Percentiles rank a stretch among this genome's conserved stretches.
Conservation (phyloP, 2,888 invertebrate genomes). For the Neoitamus cyanurus region DNA sequence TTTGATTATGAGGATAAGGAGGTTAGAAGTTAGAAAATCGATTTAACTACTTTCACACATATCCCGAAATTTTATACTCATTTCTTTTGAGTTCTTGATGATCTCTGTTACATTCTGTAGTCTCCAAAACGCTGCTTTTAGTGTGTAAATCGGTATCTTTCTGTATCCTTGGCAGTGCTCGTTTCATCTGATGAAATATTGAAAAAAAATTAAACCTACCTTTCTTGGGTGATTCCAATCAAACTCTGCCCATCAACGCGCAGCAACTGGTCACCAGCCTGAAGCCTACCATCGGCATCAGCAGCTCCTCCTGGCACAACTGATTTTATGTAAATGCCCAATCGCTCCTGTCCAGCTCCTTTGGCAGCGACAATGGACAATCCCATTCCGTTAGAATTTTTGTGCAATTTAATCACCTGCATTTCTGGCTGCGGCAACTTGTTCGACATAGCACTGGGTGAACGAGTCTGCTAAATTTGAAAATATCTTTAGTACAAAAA, state of each 20-base stretch:
- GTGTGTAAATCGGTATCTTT: neutral
- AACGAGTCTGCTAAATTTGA: constrained; percentile 67
- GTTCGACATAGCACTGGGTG: constrained; percentile 76
- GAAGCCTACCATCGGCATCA: constrained; percentile 91
- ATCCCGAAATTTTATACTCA: neutral
- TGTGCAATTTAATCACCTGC: constrained; percentile 88
- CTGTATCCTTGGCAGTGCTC: neutral
- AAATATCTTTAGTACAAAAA: neutral
- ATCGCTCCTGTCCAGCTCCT: constrained; percentile 82
- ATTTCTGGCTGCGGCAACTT: constrained; percentile 77
- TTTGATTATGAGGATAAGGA: neutral
- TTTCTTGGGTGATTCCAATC: constrained; percentile 85
- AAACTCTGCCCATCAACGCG: constrained; percentile 97
- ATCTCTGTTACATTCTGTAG: neutral
- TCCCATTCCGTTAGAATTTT: constrained; percentile 97
- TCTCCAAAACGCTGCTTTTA: neutral
- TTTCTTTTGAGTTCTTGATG: neutral
- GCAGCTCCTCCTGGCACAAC: constrained; percentile 95
- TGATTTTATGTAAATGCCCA: constrained; percentile 98
- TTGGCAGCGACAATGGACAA: constrained; percentile 98
- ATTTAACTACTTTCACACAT: neutral
- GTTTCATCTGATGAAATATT: neutral
- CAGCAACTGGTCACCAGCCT: constrained; percentile 96
- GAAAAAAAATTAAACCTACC: constrained; percentile 62
- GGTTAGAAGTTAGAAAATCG: neutral